Conservation (phyloP, 1,140 invertebrate genomes). For the Diplogasteroides magnus region DNA sequence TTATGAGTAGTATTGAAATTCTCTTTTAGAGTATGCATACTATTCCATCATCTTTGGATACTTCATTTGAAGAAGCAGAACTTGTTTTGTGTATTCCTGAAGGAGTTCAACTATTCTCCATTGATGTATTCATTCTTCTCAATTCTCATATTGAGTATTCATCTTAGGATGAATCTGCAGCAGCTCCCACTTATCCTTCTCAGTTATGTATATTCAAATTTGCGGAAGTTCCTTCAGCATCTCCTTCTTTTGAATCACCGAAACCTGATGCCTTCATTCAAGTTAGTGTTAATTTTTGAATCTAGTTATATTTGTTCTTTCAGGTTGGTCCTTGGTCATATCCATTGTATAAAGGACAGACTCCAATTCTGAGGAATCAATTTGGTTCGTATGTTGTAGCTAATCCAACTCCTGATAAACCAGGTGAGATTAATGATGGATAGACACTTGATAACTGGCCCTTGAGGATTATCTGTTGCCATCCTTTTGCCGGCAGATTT, state of each 20-base stretch:
- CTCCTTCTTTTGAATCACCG: not conserved
- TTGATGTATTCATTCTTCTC: slow-evolving; percentile 22
- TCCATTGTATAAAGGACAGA: slow-evolving; percentile 25
- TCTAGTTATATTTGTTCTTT: not conserved
- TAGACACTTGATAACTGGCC: too few relatives aligned
- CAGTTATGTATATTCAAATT: not conserved
- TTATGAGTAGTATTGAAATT: not conserved
- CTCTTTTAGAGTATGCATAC: not conserved
- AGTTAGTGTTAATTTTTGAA: slow-evolving; percentile 8
- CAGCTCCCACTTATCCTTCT: slow-evolving; percentile 30
- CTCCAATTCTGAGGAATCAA: slow-evolving; percentile 32
- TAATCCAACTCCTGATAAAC: slow-evolving; percentile 35
- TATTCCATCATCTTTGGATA: not conserved
- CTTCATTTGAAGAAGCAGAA: slow-evolving; percentile 26
- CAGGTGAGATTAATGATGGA: too few relatives aligned
- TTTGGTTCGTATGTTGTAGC: slow-evolving; percentile 32
- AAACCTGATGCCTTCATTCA: slow-evolving; percentile 13
- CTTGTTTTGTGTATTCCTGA: slow-evolving; percentile 34
- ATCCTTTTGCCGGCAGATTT: slow-evolving; percentile 35
- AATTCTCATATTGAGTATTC: not conserved
- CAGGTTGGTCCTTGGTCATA: slow-evolving; percentile 36
- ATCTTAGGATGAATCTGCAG: slow-evolving; percentile 28
- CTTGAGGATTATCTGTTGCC: slow-evolving; percentile 33
- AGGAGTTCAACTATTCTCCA: slow-evolving; percentile 34
- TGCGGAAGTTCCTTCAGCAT: not conserved